These are phyloP conservation scores for Otolemur crassicaudatus DNA, from an alignment of 2,797 vertebrate genomes.

Conservation along the genomic window DNA sequence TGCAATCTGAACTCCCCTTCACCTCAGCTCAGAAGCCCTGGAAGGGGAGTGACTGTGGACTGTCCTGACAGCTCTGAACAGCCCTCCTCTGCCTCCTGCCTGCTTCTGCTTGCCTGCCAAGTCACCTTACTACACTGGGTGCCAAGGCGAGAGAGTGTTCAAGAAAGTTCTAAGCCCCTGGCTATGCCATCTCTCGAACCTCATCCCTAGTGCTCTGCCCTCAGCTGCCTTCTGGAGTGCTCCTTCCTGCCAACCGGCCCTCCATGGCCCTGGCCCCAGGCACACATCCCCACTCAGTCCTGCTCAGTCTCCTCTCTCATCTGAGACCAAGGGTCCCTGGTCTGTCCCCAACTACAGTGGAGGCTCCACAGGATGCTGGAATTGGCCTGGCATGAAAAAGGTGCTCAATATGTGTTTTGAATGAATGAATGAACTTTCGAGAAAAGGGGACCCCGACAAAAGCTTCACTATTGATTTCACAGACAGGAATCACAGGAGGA, in stretches of 20 bases:
- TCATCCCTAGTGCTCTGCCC: neutral
- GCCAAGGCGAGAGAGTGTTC: neutral
- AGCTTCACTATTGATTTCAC: neutral
- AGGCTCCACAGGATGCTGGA: neutral
- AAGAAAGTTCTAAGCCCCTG: neutral
- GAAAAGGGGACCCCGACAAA: neutral
- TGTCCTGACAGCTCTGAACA: accelerated
- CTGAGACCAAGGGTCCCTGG: neutral
- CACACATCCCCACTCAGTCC: neutral
- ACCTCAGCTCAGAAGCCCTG: neutral
- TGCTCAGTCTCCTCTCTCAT: too few relatives aligned
- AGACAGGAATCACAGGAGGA: neutral
- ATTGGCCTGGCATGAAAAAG: neutral
- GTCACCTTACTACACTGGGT: neutral
- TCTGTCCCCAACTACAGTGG: neutral
- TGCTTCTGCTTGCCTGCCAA: neutral
- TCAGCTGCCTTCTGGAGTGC: neutral
- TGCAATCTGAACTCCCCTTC: slow-evolving; percentile 50
- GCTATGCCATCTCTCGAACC: neutral
- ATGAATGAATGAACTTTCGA: neutral
- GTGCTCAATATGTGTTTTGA: neutral
- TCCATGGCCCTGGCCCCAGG: neutral
- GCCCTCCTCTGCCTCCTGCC: neutral
- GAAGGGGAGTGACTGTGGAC: neutral
- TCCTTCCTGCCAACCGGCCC: too few relatives aligned